Base-by-base conservation (phyloP, 2,888 invertebrate species). In the Lymantria monacha region DNA sequence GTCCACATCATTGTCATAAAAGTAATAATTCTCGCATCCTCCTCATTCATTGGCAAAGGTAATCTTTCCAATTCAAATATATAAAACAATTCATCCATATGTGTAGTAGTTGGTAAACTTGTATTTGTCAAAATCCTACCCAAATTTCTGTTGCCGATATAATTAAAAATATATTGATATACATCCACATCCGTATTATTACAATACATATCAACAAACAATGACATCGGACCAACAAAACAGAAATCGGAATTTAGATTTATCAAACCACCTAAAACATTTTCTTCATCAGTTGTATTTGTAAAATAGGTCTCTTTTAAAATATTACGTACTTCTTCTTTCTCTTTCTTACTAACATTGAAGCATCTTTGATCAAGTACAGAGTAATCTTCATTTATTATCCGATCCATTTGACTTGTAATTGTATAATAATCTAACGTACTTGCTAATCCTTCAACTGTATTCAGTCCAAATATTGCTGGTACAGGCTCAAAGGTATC, bases 1-100 rank as follows among this genome's bases (percentile, higher is more conserved):
- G 90, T 86, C 91, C 91, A 92, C 87, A 92, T 85, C 76, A 83
- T 84, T 0, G 91, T 85, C 88, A 92, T 86, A 30, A 89, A 86
- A 0, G 85, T 85, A 0, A 87, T 73, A 12, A 92, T 90, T 33
- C 85, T 78, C 0, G 88, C 87, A 11, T 92, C 92, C 15, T 85
- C 79, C 42, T 89, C 87, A 36, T 82, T 81, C 79, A 91, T 85
- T 0, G 85, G 85, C 14, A 89, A 44, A 0, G 85, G 85, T 3
- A 88, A 43, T 13, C 86, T 65, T 47, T 90, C 89, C 55, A 89
- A 45, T 49, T 90, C 90, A 50, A 91, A 88, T 0, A 91, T 57
- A 52, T 91, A 91, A 48, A 79, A 89, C 53, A 90, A 37, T 40
- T 91, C 90, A 42, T 91, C 91, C 46, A 73, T 64, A 58, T 89